Conservation (phyloP, 1,140 invertebrate species). For the Akabosia matsudoensis region DNA sequence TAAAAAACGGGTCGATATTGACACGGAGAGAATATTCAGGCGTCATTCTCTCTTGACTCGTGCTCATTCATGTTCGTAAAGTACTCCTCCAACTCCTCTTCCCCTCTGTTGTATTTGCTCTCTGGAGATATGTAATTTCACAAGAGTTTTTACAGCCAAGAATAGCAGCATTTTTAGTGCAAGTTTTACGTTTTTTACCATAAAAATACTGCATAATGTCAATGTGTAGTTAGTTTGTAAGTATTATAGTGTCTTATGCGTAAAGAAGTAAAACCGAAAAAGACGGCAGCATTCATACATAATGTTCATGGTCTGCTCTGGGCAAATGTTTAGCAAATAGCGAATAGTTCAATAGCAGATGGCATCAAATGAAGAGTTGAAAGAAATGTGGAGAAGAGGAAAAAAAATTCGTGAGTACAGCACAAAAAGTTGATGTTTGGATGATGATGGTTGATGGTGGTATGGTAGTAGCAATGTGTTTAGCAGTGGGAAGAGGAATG, state of each 20-base stretch:
- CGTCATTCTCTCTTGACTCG: conserved; percentile 15
- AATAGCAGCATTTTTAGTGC: too few relatives aligned
- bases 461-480: not conserved
- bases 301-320: not conserved
- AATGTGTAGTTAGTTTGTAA: too few relatives aligned
- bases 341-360: not conserved
- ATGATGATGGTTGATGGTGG: not conserved
- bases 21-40: conserved; percentile 18
- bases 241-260: not conserved
- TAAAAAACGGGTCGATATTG: conserved; percentile 25
- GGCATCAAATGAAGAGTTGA: too few relatives aligned
- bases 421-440: not conserved
- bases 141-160: too few relatives aligned
- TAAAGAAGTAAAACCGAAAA: not conserved
- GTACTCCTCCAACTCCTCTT: conserved; percentile 5
- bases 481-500: too few relatives aligned
- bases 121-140: conserved; percentile 17
- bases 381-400: not conserved
- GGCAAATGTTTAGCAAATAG: not conserved
- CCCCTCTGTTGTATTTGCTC: not conserved
- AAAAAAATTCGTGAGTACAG: not conserved
- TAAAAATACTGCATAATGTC: too few relatives aligned
- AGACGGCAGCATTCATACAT: not conserved
- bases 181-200: too few relatives aligned
- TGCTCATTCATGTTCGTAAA: not conserved